A percentile compares a stretch with the other conserved stretches of the same genome.
These are phyloP conservation scores for Elaeidobius kamerunicus DNA, from an alignment of 2,888 invertebrate genomes.

Conservation along the genomic window DNA sequence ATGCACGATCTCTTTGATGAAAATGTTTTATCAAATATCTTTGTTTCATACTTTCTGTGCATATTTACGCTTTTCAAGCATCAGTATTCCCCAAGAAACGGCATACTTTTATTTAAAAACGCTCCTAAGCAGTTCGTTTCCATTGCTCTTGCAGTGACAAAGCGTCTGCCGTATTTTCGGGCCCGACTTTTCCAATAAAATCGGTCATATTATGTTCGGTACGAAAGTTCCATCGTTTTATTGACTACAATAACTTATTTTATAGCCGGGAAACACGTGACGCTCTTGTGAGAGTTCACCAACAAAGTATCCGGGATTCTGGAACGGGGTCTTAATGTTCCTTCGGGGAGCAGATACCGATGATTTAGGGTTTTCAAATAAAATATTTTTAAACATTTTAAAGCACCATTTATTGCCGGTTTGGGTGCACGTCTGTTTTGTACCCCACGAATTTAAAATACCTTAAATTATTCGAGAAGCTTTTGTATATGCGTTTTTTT, in stretches of 20 bases:
- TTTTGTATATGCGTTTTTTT: no score
- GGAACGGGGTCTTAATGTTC: conserved; percentile 20
- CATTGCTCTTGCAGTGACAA: conserved; percentile 21
- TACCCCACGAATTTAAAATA: no score
- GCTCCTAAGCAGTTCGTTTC: conserved; percentile 15
- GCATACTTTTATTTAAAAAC: conserved; percentile 5
- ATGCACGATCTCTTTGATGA: no score
- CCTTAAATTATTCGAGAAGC: no score
- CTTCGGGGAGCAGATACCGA: conserved; percentile 22
- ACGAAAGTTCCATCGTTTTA: conserved; percentile 31
- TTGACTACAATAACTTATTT: conserved; percentile 32
- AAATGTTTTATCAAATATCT: no score
- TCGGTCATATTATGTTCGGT: conserved; percentile 29
- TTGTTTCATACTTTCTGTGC: no score
- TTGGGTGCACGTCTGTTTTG: no score
- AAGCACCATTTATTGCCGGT: background rate
- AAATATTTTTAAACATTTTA: conserved; percentile 22
- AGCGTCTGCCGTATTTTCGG: conserved; percentile 24
- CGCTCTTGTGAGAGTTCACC: conserved; percentile 30
- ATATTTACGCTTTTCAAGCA: no score
- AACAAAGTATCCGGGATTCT: conserved; percentile 27
- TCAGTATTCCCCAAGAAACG: no score
- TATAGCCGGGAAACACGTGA: conserved; percentile 28
- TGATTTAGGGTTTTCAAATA: conserved; percentile 21
- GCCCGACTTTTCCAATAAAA: conserved; percentile 27